Evolutionary conservation across 2,797 vertebrate genomes (phyloP).

Genomic region (Intellagama lesueurii): DNA sequence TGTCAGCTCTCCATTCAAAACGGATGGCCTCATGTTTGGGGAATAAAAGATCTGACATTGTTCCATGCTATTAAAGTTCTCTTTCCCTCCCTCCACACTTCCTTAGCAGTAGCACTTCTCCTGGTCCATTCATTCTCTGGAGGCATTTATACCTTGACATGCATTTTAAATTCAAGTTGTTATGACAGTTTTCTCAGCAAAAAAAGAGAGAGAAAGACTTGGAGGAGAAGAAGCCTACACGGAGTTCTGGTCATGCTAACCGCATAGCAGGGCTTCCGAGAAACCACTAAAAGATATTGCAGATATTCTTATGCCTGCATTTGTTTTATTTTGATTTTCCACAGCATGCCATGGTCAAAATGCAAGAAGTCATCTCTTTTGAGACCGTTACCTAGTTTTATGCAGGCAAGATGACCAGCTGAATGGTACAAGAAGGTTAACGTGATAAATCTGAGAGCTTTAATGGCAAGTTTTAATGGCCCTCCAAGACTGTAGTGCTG

Average conservation of each 20-base stretch:
- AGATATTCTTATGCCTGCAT: not conserved
- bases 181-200: constrained; percentile 60
- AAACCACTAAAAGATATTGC: constrained; percentile 25
- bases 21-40: constrained; percentile 35
- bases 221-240: constrained; percentile 27
- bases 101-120: not conserved
- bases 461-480: constrained; percentile 56
- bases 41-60: constrained; percentile 35
- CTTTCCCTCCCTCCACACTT: not conserved
- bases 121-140: constrained; percentile 56
- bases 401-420: constrained; percentile 36
- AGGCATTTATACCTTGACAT: constrained; percentile 45
- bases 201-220: constrained; percentile 50
- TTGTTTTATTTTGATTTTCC: not conserved
- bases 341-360: not conserved
- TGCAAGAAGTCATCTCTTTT: not conserved
- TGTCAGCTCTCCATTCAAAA: not conserved
- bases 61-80: constrained; percentile 29
- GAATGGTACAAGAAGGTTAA: constrained; percentile 38
- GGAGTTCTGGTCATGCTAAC: not conserved
- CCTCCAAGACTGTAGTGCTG: not conserved
- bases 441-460: constrained; percentile 42
- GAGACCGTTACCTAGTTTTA: constrained; percentile 9
- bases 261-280: constrained; percentile 30
- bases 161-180: constrained; percentile 57